phyloP scores from a whole-genome alignment of 2,113 vertebrate genomes.

The Vidua macroura region DNA sequence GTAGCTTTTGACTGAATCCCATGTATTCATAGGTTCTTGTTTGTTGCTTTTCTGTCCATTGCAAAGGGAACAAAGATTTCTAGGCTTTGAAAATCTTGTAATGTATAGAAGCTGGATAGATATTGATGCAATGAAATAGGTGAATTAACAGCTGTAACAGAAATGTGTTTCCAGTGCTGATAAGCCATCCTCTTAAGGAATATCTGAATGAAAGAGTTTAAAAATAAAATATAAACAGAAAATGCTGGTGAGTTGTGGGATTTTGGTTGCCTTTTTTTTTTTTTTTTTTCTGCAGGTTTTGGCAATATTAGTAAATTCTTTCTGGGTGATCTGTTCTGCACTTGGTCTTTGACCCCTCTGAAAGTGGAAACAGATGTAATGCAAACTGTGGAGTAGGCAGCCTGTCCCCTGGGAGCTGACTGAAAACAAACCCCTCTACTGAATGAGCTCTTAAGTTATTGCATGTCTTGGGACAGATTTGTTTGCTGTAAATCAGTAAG shows the following conservation, averaged over 20 bases:
- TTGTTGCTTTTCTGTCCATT: not conserved
- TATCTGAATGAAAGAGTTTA: not conserved
- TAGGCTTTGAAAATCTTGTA: not conserved
- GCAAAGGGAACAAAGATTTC: not conserved
- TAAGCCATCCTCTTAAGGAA: not conserved
- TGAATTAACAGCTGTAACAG: not conserved
- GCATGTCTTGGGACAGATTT: not conserved
- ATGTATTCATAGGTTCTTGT: not conserved
- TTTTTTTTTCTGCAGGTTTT: not conserved
- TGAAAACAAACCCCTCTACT: not conserved
- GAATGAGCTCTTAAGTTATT: not conserved
- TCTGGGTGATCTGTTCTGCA: not conserved
- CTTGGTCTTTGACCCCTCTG: conserved; percentile 9
- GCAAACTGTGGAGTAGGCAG: not conserved
- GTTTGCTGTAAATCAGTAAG: not conserved
- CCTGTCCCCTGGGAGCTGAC: not conserved
- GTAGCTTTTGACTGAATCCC: not conserved
- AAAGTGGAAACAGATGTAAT: conserved; percentile 24
- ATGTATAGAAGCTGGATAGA: not conserved
- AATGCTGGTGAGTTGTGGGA: not conserved
- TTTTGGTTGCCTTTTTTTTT: not conserved
- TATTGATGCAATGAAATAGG: not conserved
- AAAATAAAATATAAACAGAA: not conserved
- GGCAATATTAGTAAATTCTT: not conserved
- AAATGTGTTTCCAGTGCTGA: not conserved